Base-by-base conservation (phyloP, 2,113 vertebrate genomes). In the Phalacrocorax aristotelis region DNA sequence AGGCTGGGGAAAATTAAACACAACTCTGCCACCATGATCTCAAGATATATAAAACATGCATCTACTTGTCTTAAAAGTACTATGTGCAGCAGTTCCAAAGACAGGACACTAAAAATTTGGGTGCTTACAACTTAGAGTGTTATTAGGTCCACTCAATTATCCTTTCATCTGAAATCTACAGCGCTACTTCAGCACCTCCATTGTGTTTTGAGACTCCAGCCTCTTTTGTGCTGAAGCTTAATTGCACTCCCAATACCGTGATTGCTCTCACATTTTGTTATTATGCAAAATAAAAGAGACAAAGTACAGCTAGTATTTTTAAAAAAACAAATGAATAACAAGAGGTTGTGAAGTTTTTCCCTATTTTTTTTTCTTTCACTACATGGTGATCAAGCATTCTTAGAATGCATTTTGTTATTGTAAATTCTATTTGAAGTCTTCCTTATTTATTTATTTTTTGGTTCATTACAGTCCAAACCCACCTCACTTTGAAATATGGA, bases 241-340 rank as follows among this genome's bases (percentile, higher is more conserved):
- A 96, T 72, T 93, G 74, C 48, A 82, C 48, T 82, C 26, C 19
- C 61, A 89, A 29, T 61, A 54, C 77, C 6, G 4, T 60, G 81
- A 91, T 79, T 95, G 52, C 66, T 91, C 81, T 87, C 70, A 46
- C 44, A 48, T 91, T 85, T 95, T 85, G 61, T 85, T 91, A 52
- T 91, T 69, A 85, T 69, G 74, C 74, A 89, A 96, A 95, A 91
- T 72, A 79, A 87, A 96, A 71, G 38, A 60, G 48, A 87, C 61
- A 90, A 89, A 78, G 22, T 79, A 68, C 69, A 36, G 19, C 48
- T 49, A 68, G 5, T 30, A 91, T 93, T 91, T 89, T 52, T 72
- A 95, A 91, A 80, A n/a, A 95, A 90, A 86, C 42, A 89, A 87
- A 79, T 82, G 36, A 80, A 90, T 80, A 81, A 80, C 52, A 66